phyloP scores from a whole-genome alignment of 2,797 vertebrate species.

The Chanos chanos region DNA sequence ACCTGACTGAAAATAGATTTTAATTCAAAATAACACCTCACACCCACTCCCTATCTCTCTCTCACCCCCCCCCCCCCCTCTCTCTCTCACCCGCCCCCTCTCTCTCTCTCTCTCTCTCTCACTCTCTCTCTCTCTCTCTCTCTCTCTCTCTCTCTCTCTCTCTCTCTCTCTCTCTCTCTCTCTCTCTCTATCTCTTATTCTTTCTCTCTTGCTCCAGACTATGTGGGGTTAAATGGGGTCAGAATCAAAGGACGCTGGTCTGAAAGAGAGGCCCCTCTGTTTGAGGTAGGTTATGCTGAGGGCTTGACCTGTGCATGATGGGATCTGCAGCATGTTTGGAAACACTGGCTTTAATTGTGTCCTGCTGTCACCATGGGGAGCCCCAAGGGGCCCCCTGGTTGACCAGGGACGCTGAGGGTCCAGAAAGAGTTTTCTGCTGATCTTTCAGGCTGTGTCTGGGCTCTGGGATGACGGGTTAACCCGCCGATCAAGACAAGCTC shows the following conservation, averaged over 20 bases:
- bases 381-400: conserved; percentile 17
- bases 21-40: not conserved
- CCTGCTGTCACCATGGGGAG: conserved; percentile 57
- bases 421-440: conserved; percentile 10
- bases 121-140: no score
- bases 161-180: not conserved
- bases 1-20: not conserved
- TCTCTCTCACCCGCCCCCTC: no score
- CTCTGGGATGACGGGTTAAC: conserved; percentile 33
- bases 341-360: conserved; percentile 73
- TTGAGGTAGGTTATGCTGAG: conserved; percentile 68
- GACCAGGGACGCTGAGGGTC: no score
- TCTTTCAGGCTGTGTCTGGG: conserved; percentile 10
- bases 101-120: no score
- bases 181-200: not conserved
- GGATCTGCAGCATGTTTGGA: conserved; percentile 70
- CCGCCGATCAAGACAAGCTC: conserved; percentile 15
- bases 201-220: not conserved
- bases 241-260: conserved; percentile 58
- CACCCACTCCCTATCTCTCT: no score
- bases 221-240: conserved; percentile 72
- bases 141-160: not conserved
- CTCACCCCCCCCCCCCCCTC: no score
- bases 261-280: conserved; percentile 53
- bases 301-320: conserved; percentile 69